Evolutionary conservation across 2,888 invertebrate species (phyloP).

Genomic region (Lasioglossum leucozonium): DNA sequence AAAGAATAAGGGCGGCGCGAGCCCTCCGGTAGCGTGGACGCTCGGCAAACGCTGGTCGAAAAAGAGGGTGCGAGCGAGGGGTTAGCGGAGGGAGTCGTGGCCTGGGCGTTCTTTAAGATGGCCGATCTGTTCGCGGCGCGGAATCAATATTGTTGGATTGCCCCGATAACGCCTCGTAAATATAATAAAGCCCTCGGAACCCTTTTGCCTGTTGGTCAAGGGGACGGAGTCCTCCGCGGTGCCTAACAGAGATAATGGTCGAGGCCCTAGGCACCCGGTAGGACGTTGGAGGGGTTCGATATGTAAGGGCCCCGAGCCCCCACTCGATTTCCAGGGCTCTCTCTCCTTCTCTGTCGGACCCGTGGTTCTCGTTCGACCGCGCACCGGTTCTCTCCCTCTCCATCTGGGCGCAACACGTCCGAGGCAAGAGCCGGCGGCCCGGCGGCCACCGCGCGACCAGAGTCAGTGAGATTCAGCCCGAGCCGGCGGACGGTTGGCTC

Average conservation of each 20-base stretch:
- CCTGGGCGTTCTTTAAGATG: slow-evolving; percentile 70
- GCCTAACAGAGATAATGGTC: slow-evolving; percentile 75
- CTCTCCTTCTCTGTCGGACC: slow-evolving; percentile 20
- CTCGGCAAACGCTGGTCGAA: background rate
- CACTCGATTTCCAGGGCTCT: slow-evolving; percentile 41
- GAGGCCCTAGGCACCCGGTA: slow-evolving; percentile 72
- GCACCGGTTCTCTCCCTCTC: slow-evolving; percentile 46
- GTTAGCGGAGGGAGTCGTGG: slow-evolving; percentile 41
- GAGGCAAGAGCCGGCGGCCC: slow-evolving; percentile 61
- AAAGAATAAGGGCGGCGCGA: slow-evolving; percentile 36
- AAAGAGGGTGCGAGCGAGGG: slow-evolving; percentile 3
- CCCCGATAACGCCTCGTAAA: slow-evolving; percentile 81
- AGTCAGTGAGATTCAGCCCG: slow-evolving; percentile 80
- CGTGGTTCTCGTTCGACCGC: background rate
- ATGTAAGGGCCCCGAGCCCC: slow-evolving; percentile 65
- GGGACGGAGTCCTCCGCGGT: slow-evolving; percentile 39
- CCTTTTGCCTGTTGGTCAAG: slow-evolving; percentile 38
- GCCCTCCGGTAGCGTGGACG: slow-evolving; percentile 60
- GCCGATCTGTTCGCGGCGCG: slow-evolving; percentile 71
- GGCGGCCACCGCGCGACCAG: slow-evolving; percentile 64
- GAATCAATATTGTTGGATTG: slow-evolving; percentile 82
- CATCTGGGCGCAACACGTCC: slow-evolving; percentile 54
- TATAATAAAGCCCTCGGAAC: slow-evolving; percentile 78
- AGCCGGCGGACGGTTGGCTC: slow-evolving; percentile 74
- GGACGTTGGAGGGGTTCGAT: slow-evolving; percentile 58